Evolutionary conservation across 2,797 vertebrate genomes (phyloP), one percentile per base, ranked within the genome.

Genomic region (Sparidentex hasta): DNA sequence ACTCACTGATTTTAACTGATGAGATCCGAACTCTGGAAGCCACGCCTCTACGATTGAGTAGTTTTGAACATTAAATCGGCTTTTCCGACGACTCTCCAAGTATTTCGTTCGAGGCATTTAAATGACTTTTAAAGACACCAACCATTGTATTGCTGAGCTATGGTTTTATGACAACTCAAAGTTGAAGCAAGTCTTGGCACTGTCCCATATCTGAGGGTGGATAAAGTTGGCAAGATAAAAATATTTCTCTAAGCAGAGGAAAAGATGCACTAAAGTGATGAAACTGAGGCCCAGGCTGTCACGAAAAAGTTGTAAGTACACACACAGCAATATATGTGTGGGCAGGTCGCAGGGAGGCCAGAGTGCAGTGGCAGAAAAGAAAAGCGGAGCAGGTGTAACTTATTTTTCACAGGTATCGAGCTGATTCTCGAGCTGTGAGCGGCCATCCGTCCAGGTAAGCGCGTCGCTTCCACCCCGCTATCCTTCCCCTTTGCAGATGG

Each of bases 401-500:
- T 69, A 6, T 7, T 6, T 12, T 41, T 67, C n/a, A 61, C n/a
- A 48, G 54, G 65, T 21, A 50, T 69, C n/a, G 9, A 29, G 27
- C 21, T 33, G n/a, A 65, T 52, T 44, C 63, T 63, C 2, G 1
- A 7, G 44, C 48, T 14, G 18, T 52, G 21, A 65, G 29, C 11
- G 11, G 41, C 55, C 64, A 55, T 67, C 7, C 18, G 52, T 79
- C 9, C 65, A 84, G 81, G 66, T 81, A 47, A 47, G 64, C 46
- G 54, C 29, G 56, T 54, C 3, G 5, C 68, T 63, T 50, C 66
- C 58, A 54, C 73, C 33, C 47, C 69, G 65, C 43, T 65, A n/a
- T 65, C 47, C 76, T 70, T 70, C 63, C 58, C 65, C 33, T 33
- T 33, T 76, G 74, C 71, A 88, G 88, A 91, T 84, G 84, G 88